A percentile compares a stretch with the other conserved stretches of the same genome.
Evolutionary conservation across 2,113 vertebrate genomes (phyloP).

Genomic region (Glaucomys volans): DNA sequence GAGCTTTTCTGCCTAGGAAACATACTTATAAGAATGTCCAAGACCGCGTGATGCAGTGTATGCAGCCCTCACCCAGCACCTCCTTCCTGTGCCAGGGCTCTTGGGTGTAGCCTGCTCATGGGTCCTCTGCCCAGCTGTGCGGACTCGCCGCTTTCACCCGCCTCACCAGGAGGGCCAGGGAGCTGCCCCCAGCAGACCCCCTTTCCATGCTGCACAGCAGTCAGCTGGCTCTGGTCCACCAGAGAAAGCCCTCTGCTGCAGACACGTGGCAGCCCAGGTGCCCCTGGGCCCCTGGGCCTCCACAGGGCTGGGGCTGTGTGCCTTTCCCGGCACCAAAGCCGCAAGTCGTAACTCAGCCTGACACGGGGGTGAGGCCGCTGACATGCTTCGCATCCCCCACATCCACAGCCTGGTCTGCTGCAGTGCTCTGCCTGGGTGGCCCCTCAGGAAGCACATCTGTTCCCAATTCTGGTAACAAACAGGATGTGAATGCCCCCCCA

Average conservation of each 20-base stretch:
- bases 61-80: fast-evolving
- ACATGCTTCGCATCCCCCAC: not conserved
- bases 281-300: not conserved
- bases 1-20: not conserved
- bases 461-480: not conserved
- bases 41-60: too few relatives aligned
- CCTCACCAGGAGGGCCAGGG: not conserved
- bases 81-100: too few relatives aligned
- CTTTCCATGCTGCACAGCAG: not conserved
- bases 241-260: not conserved
- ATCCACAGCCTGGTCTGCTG: fast-evolving
- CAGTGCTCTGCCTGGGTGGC: fast-evolving
- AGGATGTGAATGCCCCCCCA: not conserved
- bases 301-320: fast-evolving
- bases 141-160: not conserved
- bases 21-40: not conserved
- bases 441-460: not conserved
- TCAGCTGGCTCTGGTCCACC: too few relatives aligned
- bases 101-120: not conserved
- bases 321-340: not conserved
- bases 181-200: not conserved
- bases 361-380: fast-evolving
- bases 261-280: not conserved
- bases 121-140: not conserved
- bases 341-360: not conserved